Evolutionary conservation across 2,797 vertebrate genomes (phyloP), one percentile per base, ranked within the genome.

Genomic region (Propithecus perrieri): DNA sequence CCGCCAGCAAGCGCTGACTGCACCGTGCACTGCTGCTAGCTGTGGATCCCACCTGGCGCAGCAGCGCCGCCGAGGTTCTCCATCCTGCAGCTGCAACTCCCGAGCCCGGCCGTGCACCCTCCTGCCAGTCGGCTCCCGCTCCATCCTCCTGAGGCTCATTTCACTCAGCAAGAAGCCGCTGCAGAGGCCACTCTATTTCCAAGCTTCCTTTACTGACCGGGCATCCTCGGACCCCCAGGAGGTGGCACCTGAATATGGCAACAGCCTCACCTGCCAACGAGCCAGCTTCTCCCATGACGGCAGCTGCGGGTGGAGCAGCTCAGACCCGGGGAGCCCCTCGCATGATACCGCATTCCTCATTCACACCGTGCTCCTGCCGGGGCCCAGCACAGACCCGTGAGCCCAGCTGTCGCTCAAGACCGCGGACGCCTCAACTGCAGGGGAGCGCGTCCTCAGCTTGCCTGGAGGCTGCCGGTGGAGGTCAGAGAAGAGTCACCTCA

Each of bases 51-150:
- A 7, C 33, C 7, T n/a, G 33, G 63, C 15, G 22, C 22, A 57
- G 55, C 55, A 26, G 55, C 22, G 4, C 55, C 55, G 38, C 38
- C 4, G 55, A 57, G 55, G 9, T 26, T 57, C 55, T 26, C 53
- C 22, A 8, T 57, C 55, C 53, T 55, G 53, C 20, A 9, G 20
- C 53, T 2, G 20, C 2, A 9, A 55, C 53, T 8, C 53, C 30
- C 3, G 15, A 33, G 63, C 15, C 14, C 14, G 30, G 61, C 61
- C 15, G 4, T 18, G 63, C 17, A 4, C 63, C 15, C 63, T 65
- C 33, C 1, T 17, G 33, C 17, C 3, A 65, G 33, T 18, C 14
- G 15, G 30, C 33, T n/a, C 15, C 7, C 0, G 1, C 63, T 33
- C 14, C 7, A 4, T 65, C 63, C 15, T 33, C 33, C 59, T 33